These are phyloP conservation scores for Ectropis grisescens DNA, from an alignment of 1,140 invertebrate genomes.

Conservation along the genomic window DNA sequence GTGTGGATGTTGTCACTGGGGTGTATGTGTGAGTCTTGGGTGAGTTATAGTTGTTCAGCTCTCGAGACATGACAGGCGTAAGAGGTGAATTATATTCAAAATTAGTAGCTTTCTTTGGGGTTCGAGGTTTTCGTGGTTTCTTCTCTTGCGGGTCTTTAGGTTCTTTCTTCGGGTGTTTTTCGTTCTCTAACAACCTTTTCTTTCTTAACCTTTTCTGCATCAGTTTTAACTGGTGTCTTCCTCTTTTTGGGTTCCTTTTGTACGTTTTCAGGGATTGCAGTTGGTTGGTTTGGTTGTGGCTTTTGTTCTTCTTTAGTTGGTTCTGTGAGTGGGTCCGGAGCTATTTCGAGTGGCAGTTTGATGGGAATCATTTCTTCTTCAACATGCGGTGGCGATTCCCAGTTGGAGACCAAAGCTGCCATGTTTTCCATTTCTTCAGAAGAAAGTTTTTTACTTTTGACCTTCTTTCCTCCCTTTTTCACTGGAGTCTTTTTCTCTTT, in stretches of 20 bases:
- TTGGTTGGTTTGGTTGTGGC: background rate
- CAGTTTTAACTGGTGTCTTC: constrained; percentile 26
- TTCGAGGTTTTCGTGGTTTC: constrained; percentile 40
- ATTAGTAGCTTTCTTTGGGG: constrained; percentile 31
- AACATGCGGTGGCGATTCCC: constrained; percentile 45
- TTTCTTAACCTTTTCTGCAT: constrained; percentile 33
- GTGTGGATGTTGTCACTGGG: background rate
- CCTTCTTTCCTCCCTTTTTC: constrained; percentile 18
- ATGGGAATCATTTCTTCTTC: constrained; percentile 8
- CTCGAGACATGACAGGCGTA: constrained; percentile 24
- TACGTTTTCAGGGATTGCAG: constrained; percentile 2
- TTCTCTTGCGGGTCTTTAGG: constrained; percentile 21
- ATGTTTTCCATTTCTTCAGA: constrained; percentile 38
- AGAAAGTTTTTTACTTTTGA: constrained; percentile 44
- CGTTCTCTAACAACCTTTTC: constrained; percentile 31
- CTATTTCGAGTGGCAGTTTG: constrained; percentile 2
- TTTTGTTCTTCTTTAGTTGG: background rate
- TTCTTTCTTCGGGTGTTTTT: constrained; percentile 18
- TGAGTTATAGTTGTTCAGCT: background rate
- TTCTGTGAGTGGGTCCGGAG: constrained; percentile 7
- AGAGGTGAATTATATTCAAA: constrained; percentile 43
- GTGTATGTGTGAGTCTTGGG: constrained; percentile 1
- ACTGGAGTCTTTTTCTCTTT: constrained; percentile 10
- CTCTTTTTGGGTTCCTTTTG: constrained; percentile 44
- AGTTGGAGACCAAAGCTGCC: constrained; percentile 42